phyloP scores from a whole-genome alignment of 2,888 invertebrate genomes.

The Lumbricus terrestris region DNA sequence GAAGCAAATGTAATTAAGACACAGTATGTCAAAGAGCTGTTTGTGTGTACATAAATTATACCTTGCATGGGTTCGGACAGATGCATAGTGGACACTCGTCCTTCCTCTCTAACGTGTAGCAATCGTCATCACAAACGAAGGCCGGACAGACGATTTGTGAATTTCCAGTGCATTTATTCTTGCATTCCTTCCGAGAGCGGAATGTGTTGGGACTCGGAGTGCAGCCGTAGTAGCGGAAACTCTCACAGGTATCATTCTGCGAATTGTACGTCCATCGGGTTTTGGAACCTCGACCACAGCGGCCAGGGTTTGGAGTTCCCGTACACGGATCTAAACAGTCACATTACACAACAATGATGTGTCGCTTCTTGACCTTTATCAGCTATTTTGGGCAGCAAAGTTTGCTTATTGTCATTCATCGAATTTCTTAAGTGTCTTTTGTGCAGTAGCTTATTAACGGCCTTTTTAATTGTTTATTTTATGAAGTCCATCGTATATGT shows the following conservation, averaged over 20 bases:
- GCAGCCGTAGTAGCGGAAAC: background rate
- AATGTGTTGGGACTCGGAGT: slow-evolving; percentile 8
- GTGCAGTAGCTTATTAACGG: too few species aligned
- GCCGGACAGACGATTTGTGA: background rate
- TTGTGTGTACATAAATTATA: background rate
- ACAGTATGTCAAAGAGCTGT: background rate
- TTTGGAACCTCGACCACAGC: background rate
- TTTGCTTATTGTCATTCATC: too few species aligned
- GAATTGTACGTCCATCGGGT: background rate
- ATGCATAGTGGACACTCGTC: background rate
- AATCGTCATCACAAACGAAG: background rate
- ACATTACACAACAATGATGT: too few species aligned
- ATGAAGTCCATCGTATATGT: too few species aligned
- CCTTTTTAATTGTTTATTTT: too few species aligned
- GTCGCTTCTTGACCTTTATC: too few species aligned
- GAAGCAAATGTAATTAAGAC: background rate
- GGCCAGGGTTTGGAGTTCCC: background rate
- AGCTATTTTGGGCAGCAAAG: too few species aligned
- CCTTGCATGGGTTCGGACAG: background rate
- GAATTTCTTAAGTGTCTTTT: too few species aligned
- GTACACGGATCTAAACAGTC: background rate
- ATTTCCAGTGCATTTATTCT: background rate
- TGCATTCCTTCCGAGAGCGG: background rate
- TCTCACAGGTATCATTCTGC: background rate
- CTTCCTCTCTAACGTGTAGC: background rate